Base-by-base conservation (phyloP, 2,113 vertebrate genomes). In the Tursiops truncatus region DNA sequence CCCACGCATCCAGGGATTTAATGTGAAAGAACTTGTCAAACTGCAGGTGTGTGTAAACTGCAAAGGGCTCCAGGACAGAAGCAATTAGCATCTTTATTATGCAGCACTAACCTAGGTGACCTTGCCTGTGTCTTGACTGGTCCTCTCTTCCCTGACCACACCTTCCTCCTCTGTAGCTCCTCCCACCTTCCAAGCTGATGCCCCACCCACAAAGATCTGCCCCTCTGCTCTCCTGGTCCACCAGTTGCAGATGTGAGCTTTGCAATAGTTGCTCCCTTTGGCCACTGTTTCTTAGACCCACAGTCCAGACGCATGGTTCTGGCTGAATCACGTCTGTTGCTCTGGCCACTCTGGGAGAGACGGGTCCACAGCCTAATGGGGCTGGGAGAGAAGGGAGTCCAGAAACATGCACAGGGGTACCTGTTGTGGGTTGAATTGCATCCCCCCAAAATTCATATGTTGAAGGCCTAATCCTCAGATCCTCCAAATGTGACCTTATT, bases 351-450 rank as follows among this genome's bases (percentile, higher is more conserved):
- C 63, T 31, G 36, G 23, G 21, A 67, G 17, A 67, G 17, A 38
- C 18, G 12, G 60, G 41, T 70, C 53, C 56, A 21, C 38, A 31
- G 17, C 1, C 0, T 31, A 11, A 58, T 5, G 20, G 62, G 8
- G 28, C 17, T 20, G 13, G 63, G 23, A 25, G 9, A 5, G 23
- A 38, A 63, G 18, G 28, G 6, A 26, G 0, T 6, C 1, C 38
- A 21, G 38, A 15, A 14, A 17, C 26, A 25, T 0, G 28, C 58
- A 53, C 33, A 7, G 36, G 71, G 63, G 8, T 33, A 58, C 33
- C n/a, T 9, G 8, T 26, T 21, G 5, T 12, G 17, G n/a, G 41
- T 36, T 76, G 91, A 41, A 63, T 1, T 63, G 25, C 65, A 18
- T 70, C 36, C 68, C 41, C 70, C 18, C 3, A 36, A 63, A 60